Evolutionary conservation across 2,113 vertebrate genomes (phyloP), one percentile per base, ranked within the genome.

Genomic region (Ellobius talpinus): DNA sequence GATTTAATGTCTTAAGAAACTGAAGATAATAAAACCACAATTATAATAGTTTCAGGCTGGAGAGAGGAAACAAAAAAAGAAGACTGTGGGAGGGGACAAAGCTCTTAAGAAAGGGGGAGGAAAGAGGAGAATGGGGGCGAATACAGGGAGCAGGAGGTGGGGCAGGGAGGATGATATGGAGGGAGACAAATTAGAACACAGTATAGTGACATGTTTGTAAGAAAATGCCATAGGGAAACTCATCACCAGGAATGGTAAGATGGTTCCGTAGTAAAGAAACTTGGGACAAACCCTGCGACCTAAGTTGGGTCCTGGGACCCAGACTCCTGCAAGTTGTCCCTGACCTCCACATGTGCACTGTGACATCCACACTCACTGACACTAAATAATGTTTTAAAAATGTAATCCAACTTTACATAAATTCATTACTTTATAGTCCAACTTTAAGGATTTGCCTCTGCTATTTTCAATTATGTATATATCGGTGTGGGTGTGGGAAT

Each of bases 111-210:
- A 47, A 36, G 84, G 24, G 26, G 4, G 26, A 2, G 0, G 2
- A 31, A 66, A 6, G 29, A 33, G 82, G 9, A 45, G 16, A 17
- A 29, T 17, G 6, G n/a, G 39, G 8, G 6, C 0, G 3, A 0
- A 2, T 14, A 45, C 36, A 6, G 39, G 7, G 31, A 31, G 50
- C 7, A 1, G 76, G 78, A 0, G 8, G 36, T 21, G 36, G 33
- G 47, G 29, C 14, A 55, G 78, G 14, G 50, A 81, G 50, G 52
- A 0, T 19, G 1, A 5, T 7, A 16, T 36, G 78, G 33, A 58
- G 50, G 78, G 19, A 52, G 50, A 3, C 78, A 58, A 24, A 7
- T 23, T n/a, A 58, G 79, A 17, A 29, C 55, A 16, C 39, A 58
- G 55, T 39, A 14, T 24, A 26, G 12, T 29, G 55, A 82, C n/a